Evolutionary conservation across 2,797 vertebrate genomes (phyloP), one percentile per base, ranked within the genome.

Genomic region (Rhynchotus rufescens): DNA sequence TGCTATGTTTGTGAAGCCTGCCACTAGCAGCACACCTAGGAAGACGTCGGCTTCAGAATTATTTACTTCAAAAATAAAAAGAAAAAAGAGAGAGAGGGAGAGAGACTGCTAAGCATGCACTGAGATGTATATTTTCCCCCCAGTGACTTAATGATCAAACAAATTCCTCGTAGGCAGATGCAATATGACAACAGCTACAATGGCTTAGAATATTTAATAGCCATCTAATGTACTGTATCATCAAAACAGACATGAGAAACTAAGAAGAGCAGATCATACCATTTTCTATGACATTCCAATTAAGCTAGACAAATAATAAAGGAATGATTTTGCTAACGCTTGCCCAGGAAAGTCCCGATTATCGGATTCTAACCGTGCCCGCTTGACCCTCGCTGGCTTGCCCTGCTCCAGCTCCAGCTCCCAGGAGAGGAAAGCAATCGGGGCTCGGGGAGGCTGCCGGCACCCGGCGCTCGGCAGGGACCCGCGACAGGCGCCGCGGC

Each of bases 21-120:
- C 74, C 91, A 92, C 75, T 74, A 81, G 76, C 49, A 86, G 44
- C 28, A 68, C 49, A 79, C 9, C 45, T 72, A 59, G 19, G 91
- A 95, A 95, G 22, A 90, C 34, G 61, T 76, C 57, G 38, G n/a
- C 66, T 92, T 94, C 44, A 56, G 76, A 93, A 89, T 84, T 74
- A 95, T 71, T 92, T 96, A 91, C 51, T 85, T 90, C n/a, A 83
- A 84, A 95, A 78, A 60, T 34, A 83, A 81, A 67, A 56, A n/a
- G 22, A 30, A 52, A 8, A 17, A 32, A 45, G n/a, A 32, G 13
- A 15, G 22, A 30, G 14, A 45, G 42, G n/a, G n/a, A 32, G 42
- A 20, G 21, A 84, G 21, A 11, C 17, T 20, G 16, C 49, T 51
- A 51, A 20, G 54, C 54, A n/a, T 28, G 12, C 23, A 7, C 10